Base-by-base conservation (phyloP, 2,888 invertebrate species). In the Melipona bicolor region DNA sequence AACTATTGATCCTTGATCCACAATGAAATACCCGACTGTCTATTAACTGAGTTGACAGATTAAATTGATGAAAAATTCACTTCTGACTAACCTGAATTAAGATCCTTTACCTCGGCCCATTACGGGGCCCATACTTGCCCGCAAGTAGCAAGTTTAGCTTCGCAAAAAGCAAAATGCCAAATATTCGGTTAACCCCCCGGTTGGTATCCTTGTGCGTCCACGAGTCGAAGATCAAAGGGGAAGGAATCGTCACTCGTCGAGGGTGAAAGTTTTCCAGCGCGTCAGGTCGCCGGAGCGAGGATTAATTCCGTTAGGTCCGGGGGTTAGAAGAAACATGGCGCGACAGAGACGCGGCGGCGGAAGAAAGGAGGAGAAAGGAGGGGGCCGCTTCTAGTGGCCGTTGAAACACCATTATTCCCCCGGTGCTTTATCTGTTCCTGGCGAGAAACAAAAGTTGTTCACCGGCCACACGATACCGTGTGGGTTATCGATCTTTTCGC, bases 361-460 rank as follows among this genome's bases (percentile, higher is more conserved):
- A 62, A 79, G 77, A n/a, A n/a, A n/a, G n/a, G n/a, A 81, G 73
- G 73, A 27, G 27, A 27, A 1, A 27, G 27, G 27, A 27, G 27
- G 27, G 43, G 43, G 9, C 11, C 43, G 43, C 43, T 43, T 70
- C 68, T 72, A 52, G 69, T 50, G n/a, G 54, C 43, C 62, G 81
- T 56, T 49, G 73, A 79, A 81, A 77, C 85, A 81, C 89, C 90
- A 84, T 86, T 85, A 90, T 91, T 91, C 90, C 90, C 90, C 69
- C 56, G 87, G 81, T 82, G 81, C 82, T 90, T 91, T 89, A 90
- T 91, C 89, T 78, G 79, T 74, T 81, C 74, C 75, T 80, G 75
- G 80, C 73, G 81, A 85, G 87, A 90, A 90, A 91, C 89, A 91
- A 91, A 92, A 91, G 90, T 92, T 91, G 79, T 80, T 79, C 75